phyloP scores from a whole-genome alignment of 2,797 vertebrate species.

The Protosalanx chinensis region DNA sequence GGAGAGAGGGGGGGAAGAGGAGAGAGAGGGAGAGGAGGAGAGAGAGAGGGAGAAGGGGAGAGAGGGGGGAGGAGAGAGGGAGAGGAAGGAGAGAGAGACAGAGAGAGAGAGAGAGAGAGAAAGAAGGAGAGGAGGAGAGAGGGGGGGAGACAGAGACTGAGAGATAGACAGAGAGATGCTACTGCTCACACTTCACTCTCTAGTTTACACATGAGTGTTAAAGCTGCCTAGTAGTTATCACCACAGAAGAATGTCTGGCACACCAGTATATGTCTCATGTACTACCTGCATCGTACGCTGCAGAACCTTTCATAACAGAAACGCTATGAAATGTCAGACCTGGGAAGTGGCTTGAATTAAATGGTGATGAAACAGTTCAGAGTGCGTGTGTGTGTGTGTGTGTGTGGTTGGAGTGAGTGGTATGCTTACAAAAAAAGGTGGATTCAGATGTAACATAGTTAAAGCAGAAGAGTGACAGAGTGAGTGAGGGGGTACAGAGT shows the following conservation, averaged over 20 bases:
- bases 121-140: neutral
- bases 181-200: neutral
- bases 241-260: neutral
- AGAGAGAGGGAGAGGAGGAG: neutral
- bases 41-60: neutral
- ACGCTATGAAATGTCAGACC: too few relatives aligned
- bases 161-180: neutral
- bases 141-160: neutral
- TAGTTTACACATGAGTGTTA: neutral
- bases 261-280: neutral
- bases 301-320: too few relatives aligned
- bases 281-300: too few relatives aligned
- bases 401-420: neutral
- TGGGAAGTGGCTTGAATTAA: too few relatives aligned
- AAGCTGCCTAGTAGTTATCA: neutral
- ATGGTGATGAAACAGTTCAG: too few relatives aligned
- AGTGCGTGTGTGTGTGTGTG: neutral
- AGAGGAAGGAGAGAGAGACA: neutral
- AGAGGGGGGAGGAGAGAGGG: neutral
- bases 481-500: neutral
- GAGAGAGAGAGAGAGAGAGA: conserved; percentile 1
- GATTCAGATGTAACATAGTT: neutral
- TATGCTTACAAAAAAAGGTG: neutral
- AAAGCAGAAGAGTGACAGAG: neutral
- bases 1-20: neutral